Evolutionary conservation across 2,888 invertebrate species (phyloP).

Genomic region (Xanthorhoe spadicearia): DNA sequence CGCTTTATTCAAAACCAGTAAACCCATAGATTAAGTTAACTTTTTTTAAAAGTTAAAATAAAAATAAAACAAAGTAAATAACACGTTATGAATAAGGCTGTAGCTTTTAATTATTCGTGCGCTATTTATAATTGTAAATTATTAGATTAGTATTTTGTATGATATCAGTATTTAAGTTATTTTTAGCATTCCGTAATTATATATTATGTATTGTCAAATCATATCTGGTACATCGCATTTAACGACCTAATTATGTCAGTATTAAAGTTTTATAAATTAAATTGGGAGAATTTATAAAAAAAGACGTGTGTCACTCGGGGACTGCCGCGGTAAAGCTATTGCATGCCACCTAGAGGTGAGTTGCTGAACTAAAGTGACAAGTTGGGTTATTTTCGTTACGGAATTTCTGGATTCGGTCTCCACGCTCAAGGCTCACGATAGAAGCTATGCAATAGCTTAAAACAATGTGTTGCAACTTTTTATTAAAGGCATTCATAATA

Average conservation of each 20-base stretch:
- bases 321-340: too few relatives aligned
- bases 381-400: too few relatives aligned
- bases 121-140: slow-evolving; percentile 35
- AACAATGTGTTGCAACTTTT: too few relatives aligned
- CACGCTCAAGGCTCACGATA: too few relatives aligned
- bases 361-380: too few relatives aligned
- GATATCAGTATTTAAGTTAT: slow-evolving; percentile 37
- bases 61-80: neutral
- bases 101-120: slow-evolving; percentile 9
- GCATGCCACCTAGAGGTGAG: too few relatives aligned
- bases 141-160: slow-evolving; percentile 36
- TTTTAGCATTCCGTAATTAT: slow-evolving; percentile 63
- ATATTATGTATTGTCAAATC: slow-evolving; percentile 42
- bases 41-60: neutral
- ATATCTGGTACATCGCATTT: slow-evolving; percentile 64
- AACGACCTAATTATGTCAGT: slow-evolving; percentile 70
- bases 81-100: neutral
- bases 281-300: slow-evolving; percentile 25
- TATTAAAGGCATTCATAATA: too few relatives aligned
- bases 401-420: too few relatives aligned
- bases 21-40: too few relatives aligned
- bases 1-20: neutral
- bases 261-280: slow-evolving; percentile 59
- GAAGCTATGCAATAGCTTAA: too few relatives aligned
- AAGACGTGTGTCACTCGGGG: too few relatives aligned